phyloP scores from a whole-genome alignment of 64 coral and sea anemone genomes.

The Porites australiensis region DNA sequence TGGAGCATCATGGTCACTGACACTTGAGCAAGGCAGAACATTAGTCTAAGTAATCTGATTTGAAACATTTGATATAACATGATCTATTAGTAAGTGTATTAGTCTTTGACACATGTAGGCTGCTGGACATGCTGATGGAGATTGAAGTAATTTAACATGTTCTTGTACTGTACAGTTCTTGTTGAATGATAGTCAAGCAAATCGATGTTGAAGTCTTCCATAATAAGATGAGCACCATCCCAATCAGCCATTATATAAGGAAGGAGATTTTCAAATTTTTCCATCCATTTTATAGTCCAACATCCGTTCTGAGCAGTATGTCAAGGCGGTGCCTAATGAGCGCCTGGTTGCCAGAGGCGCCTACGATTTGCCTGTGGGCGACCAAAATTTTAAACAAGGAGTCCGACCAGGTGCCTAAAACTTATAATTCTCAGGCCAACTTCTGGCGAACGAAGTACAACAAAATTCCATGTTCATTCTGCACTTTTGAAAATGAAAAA shows the following conservation, averaged over 20 bases:
- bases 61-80: slow-evolving; percentile 42
- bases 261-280: slow-evolving; percentile 17
- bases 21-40: slow-evolving; percentile 29
- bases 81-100: slow-evolving; percentile 21
- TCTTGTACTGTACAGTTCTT: slow-evolving; percentile 1
- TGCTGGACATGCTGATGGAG: slow-evolving; percentile 19
- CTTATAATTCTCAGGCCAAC: slow-evolving; percentile 3
- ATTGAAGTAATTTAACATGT: slow-evolving; percentile 33
- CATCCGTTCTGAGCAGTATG: slow-evolving; percentile 25
- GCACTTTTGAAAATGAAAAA: too few relatives aligned
- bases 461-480: too few relatives aligned
- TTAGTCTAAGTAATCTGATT: slow-evolving; percentile 5
- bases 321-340: slow-evolving; percentile 13
- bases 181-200: slow-evolving; percentile 9
- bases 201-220: slow-evolving; percentile 35
- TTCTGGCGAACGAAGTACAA: too few relatives aligned
- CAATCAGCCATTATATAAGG: background rate
- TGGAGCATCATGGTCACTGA: slow-evolving; percentile 48
- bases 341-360: background rate
- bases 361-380: too few relatives aligned
- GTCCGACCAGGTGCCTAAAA: slow-evolving; percentile 5
- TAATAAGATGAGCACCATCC: slow-evolving; percentile 42
- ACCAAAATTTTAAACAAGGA: too few relatives aligned
- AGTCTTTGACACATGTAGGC: slow-evolving; percentile 23
- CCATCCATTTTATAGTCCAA: slow-evolving; percentile 25